Evolutionary conservation across 2,797 vertebrate species (phyloP), one percentile per base, ranked within the genome.

Genomic region (Etheostoma nigrum): DNA sequence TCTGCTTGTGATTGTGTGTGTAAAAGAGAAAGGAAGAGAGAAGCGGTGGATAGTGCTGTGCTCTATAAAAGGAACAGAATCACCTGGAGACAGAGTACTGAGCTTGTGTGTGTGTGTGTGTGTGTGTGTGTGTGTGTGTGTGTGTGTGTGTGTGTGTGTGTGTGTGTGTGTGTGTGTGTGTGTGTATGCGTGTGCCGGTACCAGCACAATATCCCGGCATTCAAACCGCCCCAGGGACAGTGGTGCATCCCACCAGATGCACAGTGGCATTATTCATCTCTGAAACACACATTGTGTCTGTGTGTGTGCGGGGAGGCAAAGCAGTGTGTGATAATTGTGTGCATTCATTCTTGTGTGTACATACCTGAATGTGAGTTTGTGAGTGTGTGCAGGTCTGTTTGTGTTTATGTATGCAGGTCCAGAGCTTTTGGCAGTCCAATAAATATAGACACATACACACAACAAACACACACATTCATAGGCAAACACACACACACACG

Each of bases 191-290:
- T 84, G 80, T 82, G 76, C 64, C 72, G 77, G 78, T 84, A 88
- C 83, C 67, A 84, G 84, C 71, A 89, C 86, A 88, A 89, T 80
- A 89, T 88, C 84, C 82, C 65, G 12, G 87, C 83, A 86, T 90
- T 90, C 90, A 84, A 85, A 81, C 85, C 66, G 79, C 90, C 86
- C 89, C 58, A 68, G 89, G 88, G 90, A 92, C 82, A 68, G 67
- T 68, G 73, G 83, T 88, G 83, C 85, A 83, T 90, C 87, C 91
- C 91, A 89, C 81, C 89, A 91, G 89, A 91, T 76, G 76, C 84
- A 91, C 88, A 86, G 80, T 81, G 81, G 83, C 89, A 95, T 94
- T 93, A 94, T 93, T 94, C 91, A 93, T 94, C 85, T 88, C 83
- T 76, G 88, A 92, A 89, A 83, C 83, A 74, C 69, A 80, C 69